Evolutionary conservation across 2,113 vertebrate genomes (phyloP).

Genomic region (Malaclemys terrapin): DNA sequence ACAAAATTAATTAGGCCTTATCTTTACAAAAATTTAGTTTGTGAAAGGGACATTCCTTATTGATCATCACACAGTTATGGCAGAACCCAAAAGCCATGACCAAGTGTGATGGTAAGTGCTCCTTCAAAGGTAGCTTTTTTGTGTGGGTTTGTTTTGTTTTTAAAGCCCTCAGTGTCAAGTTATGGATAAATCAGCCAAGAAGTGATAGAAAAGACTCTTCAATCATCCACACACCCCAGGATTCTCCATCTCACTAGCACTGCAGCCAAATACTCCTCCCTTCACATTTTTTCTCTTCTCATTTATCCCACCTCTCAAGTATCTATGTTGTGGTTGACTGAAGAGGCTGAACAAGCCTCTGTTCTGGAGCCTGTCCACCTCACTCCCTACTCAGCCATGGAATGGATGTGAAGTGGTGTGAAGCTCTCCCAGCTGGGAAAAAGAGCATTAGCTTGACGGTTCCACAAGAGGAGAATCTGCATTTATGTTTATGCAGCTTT

Average conservation of each 20-base stretch:
- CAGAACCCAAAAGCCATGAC: fast-evolving
- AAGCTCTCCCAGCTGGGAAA: constrained; percentile 11
- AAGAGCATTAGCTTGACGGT: not conserved
- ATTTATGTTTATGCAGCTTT: not conserved
- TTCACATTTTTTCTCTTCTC: not conserved
- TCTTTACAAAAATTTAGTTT: not conserved
- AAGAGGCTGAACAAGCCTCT: not conserved
- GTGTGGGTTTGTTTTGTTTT: not conserved
- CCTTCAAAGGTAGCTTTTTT: not conserved
- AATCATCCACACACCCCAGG: fast-evolving
- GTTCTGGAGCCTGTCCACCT: not conserved
- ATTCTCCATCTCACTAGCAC: not conserved
- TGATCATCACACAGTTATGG: not conserved
- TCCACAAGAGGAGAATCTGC: not conserved
- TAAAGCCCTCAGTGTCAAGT: not conserved
- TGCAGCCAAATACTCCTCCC: not conserved
- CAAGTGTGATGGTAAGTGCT: not conserved
- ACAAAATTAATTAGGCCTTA: not conserved
- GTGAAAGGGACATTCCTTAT: not conserved
- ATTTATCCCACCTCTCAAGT: not conserved
- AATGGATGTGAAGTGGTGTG: not conserved
- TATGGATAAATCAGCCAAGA: not conserved
- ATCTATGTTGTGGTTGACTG: not conserved
- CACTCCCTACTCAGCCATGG: not conserved
- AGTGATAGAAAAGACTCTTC: not conserved